These are phyloP conservation scores for Forbesichthys papilliferus DNA, from an alignment of 2,113 vertebrate species.

Conservation along the genomic window DNA sequence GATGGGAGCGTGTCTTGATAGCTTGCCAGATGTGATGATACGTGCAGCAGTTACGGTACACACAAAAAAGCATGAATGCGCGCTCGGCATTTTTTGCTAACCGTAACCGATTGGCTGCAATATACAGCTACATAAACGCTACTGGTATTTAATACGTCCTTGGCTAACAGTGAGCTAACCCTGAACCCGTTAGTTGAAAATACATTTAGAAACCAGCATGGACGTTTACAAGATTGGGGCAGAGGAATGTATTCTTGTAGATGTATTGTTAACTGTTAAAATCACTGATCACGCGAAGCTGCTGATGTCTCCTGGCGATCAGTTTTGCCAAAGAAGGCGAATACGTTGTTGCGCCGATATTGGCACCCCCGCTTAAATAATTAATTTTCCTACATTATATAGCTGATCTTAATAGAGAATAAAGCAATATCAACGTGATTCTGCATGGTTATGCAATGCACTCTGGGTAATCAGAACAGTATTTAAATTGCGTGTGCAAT, in stretches of 20 bases:
- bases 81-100: constrained; percentile 17
- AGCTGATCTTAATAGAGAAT: no score
- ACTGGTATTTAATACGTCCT: neutral
- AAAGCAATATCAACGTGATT: no score
- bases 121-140: neutral
- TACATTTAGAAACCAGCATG: neutral
- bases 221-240: neutral
- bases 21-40: constrained; percentile 13
- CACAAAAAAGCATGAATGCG: neutral
- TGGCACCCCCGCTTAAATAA: neutral
- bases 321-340: neutral
- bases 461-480: no score
- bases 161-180: neutral
- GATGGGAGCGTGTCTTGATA: constrained; percentile 2
- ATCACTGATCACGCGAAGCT: neutral
- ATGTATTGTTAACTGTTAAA: neutral
- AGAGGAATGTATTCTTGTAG: neutral
- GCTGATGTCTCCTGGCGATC: neutral
- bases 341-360: neutral
- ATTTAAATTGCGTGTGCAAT: no score
- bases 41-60: neutral
- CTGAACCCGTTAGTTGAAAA: neutral
- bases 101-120: neutral
- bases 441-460: no score
- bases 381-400: no score